These are phyloP conservation scores for Sialis lutaria DNA, from an alignment of 2,888 invertebrate species.

Conservation along the genomic window DNA sequence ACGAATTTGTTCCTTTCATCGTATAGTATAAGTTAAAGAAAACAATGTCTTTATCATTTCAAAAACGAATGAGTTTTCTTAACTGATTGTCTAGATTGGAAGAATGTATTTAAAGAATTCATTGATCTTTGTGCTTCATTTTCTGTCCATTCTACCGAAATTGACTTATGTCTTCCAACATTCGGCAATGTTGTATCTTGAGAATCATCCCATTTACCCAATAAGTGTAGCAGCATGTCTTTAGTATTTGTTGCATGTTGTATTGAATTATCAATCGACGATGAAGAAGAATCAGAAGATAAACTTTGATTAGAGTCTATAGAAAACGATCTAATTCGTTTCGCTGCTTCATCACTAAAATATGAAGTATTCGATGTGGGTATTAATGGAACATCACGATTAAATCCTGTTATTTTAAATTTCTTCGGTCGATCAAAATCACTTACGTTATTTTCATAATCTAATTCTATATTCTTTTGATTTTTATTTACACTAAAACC, in stretches of 20 bases:
- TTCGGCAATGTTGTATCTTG: conserved; percentile 14
- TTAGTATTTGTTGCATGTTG: conserved; percentile 50
- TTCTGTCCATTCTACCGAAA: conserved; percentile 59
- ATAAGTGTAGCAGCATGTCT: conserved; percentile 52
- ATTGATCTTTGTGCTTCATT: conserved; percentile 59
- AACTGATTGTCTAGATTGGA: conserved; percentile 32
- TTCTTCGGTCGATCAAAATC: conserved; percentile 19
- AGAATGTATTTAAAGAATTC: conserved; percentile 66
- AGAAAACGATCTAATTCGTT: conserved; percentile 2
- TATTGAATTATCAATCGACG: conserved; percentile 6
- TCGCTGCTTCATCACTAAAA: conserved; percentile 5
- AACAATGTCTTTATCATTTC: background rate
- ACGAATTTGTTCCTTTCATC: too few species aligned
- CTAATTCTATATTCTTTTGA: too few species aligned
- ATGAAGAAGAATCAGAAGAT: conserved; percentile 1
- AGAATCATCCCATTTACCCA: conserved; percentile 62
- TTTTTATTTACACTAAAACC: too few species aligned
- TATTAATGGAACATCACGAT: conserved; percentile 53
- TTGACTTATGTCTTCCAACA: conserved; percentile 43
- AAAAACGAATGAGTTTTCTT: conserved; percentile 23
- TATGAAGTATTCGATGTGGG: conserved; percentile 16
- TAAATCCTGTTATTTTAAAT: conserved; percentile 46
- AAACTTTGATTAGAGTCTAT: background rate
- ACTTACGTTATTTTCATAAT: too few species aligned
- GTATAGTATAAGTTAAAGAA: too few species aligned